Evolutionary conservation across 1,140 invertebrate genomes (phyloP).

Genomic region (Anthonomus grandis): DNA sequence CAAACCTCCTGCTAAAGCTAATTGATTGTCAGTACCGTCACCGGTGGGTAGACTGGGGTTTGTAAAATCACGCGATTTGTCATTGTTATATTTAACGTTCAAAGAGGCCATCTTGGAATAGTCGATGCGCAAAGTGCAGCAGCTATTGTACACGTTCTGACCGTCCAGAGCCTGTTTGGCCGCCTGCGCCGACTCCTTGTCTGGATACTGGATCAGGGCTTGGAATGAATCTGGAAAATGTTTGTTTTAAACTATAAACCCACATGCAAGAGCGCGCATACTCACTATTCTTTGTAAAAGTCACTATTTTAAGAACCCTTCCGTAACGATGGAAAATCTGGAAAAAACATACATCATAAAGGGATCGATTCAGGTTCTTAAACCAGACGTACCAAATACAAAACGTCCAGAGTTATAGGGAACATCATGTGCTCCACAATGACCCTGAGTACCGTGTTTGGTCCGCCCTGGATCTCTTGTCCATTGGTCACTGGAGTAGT

Average conservation of each 20-base stretch:
- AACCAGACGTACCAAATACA: constrained; percentile 71
- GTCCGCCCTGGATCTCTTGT: constrained; percentile 81
- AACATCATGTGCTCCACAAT: constrained; percentile 99
- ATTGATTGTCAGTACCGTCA: constrained; percentile 59
- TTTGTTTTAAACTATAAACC: neutral
- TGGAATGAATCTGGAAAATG: constrained; percentile 91
- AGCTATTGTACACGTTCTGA: constrained; percentile 98
- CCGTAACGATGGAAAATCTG: constrained; percentile 97
- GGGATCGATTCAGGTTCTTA: too few species aligned
- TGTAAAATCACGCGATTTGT: constrained; percentile 98
- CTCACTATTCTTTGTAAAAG: constrained; percentile 99
- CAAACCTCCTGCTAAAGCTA: constrained; percentile 56
- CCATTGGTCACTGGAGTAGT: constrained; percentile 48
- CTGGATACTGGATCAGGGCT: constrained; percentile 97
- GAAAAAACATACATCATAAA: constrained; percentile 54
- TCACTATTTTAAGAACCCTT: constrained; percentile 98
- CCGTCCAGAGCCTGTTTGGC: constrained; percentile 96
- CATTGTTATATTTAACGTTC: constrained; percentile 99
- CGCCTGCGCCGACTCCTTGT: constrained; percentile 92
- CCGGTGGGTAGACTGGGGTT: constrained; percentile 95
- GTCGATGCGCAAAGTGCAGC: constrained; percentile 98
- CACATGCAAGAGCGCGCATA: constrained; percentile 41
- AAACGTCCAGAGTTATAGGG: constrained; percentile 94
- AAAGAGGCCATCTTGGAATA: constrained; percentile 97
- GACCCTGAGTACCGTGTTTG: constrained; percentile 94